Percentiles rank a stretch among this genome's conserved stretches.
Conservation (phyloP, 2,888 invertebrate species). For the Aelia acuminata region DNA sequence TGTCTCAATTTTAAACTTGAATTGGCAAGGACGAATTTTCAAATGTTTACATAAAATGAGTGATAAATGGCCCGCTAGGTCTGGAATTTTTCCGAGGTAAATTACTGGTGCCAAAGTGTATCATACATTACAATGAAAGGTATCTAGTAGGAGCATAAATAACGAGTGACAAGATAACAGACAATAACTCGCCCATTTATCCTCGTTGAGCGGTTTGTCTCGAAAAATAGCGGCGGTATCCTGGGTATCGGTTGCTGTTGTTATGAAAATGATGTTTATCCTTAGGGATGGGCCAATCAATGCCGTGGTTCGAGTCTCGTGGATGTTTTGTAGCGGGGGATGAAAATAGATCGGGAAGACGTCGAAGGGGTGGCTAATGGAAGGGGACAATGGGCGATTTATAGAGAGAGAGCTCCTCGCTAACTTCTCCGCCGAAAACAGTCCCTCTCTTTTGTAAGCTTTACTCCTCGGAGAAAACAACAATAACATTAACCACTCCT, state of each 20-base stretch:
- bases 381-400: slow-evolving; percentile 54
- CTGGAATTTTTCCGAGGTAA: background rate
- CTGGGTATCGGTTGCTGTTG: slow-evolving; percentile 8
- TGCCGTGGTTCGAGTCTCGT: background rate
- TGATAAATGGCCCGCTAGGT: background rate
- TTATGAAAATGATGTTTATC: slow-evolving; percentile 41
- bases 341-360: slow-evolving; percentile 43
- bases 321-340: background rate
- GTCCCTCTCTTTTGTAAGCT: slow-evolving; percentile 7
- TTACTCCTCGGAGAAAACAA: background rate
- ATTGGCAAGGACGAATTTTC: no score
- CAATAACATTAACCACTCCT: slow-evolving; percentile 42
- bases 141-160: background rate
- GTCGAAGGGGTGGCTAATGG: slow-evolving; percentile 52
- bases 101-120: background rate
- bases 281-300: background rate
- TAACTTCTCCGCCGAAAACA: slow-evolving; percentile 47
- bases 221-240: background rate
- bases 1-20: no score
- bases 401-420: background rate
- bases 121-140: background rate
- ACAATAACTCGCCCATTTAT: slow-evolving; percentile 3
- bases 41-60: no score
- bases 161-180: slow-evolving; percentile 22
- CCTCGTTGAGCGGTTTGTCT: slow-evolving; percentile 1